Percentiles rank a stretch among this genome's conserved stretches.
phyloP scores from a whole-genome alignment of 2,113 vertebrate genomes.

The Ancistrus triradiatus region DNA sequence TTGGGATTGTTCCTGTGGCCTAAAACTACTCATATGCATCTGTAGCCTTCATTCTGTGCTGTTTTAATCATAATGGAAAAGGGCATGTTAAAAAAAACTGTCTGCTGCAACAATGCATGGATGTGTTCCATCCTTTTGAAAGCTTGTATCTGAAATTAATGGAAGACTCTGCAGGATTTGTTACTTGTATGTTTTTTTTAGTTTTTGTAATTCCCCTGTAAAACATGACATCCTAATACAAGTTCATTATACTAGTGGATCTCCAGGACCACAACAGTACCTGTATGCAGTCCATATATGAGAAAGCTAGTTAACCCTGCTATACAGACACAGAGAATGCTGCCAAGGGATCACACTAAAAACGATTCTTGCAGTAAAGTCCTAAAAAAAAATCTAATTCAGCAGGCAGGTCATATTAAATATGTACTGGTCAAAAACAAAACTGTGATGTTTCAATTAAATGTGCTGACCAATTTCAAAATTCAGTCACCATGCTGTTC shows the following conservation, averaged over 20 bases:
- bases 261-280: conserved; percentile 24
- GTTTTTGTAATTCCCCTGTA: too few relatives aligned
- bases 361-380: too few relatives aligned
- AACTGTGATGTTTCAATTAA: too few relatives aligned
- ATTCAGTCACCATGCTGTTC: too few relatives aligned
- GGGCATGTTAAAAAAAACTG: conserved; percentile 18
- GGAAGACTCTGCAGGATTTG: conserved; percentile 2
- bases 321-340: conserved; percentile 10
- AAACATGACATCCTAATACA: neutral
- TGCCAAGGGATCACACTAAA: conserved; percentile 33
- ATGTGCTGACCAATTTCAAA: too few relatives aligned
- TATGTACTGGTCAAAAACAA: too few relatives aligned
- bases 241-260: conserved; percentile 2
- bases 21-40: conserved; percentile 50
- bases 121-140: neutral
- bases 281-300: conserved; percentile 25
- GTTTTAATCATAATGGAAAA: conserved; percentile 41
- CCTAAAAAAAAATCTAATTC: too few relatives aligned
- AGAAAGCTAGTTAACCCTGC: conserved; percentile 21
- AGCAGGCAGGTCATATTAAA: too few relatives aligned
- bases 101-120: conserved; percentile 27
- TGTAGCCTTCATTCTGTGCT: conserved; percentile 55
- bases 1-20: conserved; percentile 54
- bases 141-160: conserved; percentile 16
- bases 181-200: conserved; percentile 18